Conservation (phyloP, 2,888 invertebrate genomes). For the Operophtera brumata region DNA sequence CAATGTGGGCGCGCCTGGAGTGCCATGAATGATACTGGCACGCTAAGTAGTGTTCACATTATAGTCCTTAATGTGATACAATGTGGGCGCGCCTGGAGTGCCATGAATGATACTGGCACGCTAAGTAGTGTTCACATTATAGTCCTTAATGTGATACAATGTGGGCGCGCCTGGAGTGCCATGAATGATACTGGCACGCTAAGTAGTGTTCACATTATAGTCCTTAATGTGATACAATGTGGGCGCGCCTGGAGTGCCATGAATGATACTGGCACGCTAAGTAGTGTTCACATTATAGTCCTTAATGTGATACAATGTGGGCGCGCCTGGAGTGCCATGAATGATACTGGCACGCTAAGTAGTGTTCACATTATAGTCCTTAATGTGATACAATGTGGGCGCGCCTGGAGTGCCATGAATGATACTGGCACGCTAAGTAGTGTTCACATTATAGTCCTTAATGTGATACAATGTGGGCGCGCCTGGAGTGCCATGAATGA, state of each 20-base stretch:
- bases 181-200: slow-evolving; percentile 19
- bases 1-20: slow-evolving; percentile 28
- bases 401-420: too few species aligned
- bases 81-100: too few species aligned
- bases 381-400: too few species aligned
- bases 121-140: slow-evolving; percentile 28
- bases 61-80: not conserved
- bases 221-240: too few species aligned
- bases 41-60: slow-evolving; percentile 27
- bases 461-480: too few species aligned
- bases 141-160: too few species aligned
- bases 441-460: slow-evolving; percentile 30
- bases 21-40: slow-evolving; percentile 25
- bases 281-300: slow-evolving; percentile 28
- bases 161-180: too few species aligned
- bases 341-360: slow-evolving; percentile 24
- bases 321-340: too few species aligned
- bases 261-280: slow-evolving; percentile 23
- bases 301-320: too few species aligned
- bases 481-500: too few species aligned
- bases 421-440: slow-evolving; percentile 25
- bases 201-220: slow-evolving; percentile 29
- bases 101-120: slow-evolving; percentile 15
- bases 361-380: slow-evolving; percentile 28
- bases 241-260: too few species aligned